Evolutionary conservation across 2,888 invertebrate genomes (phyloP).

Genomic region (Pseudolycoriella hygida): DNA sequence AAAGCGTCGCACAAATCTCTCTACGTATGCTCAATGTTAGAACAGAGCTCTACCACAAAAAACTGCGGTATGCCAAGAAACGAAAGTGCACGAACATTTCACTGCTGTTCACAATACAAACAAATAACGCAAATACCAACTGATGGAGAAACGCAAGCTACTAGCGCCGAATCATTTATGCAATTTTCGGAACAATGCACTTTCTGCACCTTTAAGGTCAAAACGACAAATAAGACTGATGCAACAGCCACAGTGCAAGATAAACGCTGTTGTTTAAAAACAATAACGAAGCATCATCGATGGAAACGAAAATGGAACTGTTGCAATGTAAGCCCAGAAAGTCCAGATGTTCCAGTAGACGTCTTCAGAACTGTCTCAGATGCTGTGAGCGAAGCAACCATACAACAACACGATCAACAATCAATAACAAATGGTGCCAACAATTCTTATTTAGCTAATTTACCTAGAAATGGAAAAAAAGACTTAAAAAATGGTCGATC

Average conservation of each 20-base stretch:
- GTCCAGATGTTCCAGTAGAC: constrained; percentile 37
- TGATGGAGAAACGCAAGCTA: constrained; percentile 8
- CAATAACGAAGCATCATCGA: constrained; percentile 29
- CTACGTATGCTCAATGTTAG: constrained; percentile 33
- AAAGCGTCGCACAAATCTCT: constrained; percentile 21
- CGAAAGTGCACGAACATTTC: constrained; percentile 21
- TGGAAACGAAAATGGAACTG: constrained; percentile 39
- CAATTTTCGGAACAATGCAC: constrained; percentile 28
- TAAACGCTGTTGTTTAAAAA: constrained; percentile 18
- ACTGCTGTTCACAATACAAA: constrained; percentile 29
- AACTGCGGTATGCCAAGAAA: constrained; percentile 5
- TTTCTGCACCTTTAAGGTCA: constrained; percentile 26
- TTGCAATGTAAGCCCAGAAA: constrained; percentile 38
- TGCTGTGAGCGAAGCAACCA: constrained; percentile 7
- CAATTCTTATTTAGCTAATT: not conserved
- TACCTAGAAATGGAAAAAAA: constrained; percentile 4
- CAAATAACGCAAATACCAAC: constrained; percentile 9
- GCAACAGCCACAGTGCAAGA: constrained; percentile 14
- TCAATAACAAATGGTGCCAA: constrained; percentile 1
- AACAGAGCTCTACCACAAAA: constrained; percentile 19
- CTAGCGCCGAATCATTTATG: constrained; percentile 15
- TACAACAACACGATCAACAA: constrained; percentile 10
- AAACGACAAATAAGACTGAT: constrained; percentile 14
- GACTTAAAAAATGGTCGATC: not conserved
- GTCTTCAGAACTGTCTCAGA: constrained; percentile 24